Evolutionary conservation across 2,797 vertebrate genomes (phyloP), one percentile per base, ranked within the genome.

Genomic region (Dryobates pubescens): DNA sequence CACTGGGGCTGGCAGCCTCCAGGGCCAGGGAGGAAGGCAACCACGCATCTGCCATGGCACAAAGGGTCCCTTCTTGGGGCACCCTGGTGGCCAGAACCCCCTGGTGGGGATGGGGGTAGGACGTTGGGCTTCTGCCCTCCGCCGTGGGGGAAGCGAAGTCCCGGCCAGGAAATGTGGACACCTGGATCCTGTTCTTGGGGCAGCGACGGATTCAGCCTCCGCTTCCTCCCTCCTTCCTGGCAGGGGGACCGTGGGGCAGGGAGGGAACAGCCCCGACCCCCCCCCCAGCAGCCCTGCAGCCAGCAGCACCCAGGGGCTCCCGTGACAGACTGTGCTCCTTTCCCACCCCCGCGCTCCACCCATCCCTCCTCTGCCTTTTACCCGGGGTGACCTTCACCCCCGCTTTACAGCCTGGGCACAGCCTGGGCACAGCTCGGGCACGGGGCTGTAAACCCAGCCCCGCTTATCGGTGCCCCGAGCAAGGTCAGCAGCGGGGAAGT

Each of bases 211-310:
- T 72, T 32, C 89, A 89, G 64, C n/a, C 79, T 93, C 79, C 9
- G 1, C 65, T 96, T 95, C 95, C 94, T 93, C 94, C 36, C 91
- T 85, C 57, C 67, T 95, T 94, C 94, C 95, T 71, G 94, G 61
- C 43, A 5, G 56, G 41, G 70, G 45, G 36, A 53, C 34, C 26
- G 17, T 2, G 7, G 36, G 23, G 8, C 0, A 0, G 74, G 56
- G 24, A 27, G 14, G 38, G 17, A 45, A 23, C 16, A 30, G 4
- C 23, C n/a, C 70, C 13, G 47, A 2, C 17, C 54, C 65, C 8
- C 17, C 54, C 65, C 8, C 4, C 1, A 0, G 6, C 15, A 29
- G 63, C 70, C 34, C n/a, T 10, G 32, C 18, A 26, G 23, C 18
- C 61, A 53, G 62, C 36, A 47, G 75, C 71, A 77, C 65, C 72